A percentile compares a stretch with the other conserved stretches of the same genome.
These are phyloP conservation scores for Dorcus parallelipipedus DNA, from an alignment of 2,888 invertebrate species.

Conservation along the genomic window DNA sequence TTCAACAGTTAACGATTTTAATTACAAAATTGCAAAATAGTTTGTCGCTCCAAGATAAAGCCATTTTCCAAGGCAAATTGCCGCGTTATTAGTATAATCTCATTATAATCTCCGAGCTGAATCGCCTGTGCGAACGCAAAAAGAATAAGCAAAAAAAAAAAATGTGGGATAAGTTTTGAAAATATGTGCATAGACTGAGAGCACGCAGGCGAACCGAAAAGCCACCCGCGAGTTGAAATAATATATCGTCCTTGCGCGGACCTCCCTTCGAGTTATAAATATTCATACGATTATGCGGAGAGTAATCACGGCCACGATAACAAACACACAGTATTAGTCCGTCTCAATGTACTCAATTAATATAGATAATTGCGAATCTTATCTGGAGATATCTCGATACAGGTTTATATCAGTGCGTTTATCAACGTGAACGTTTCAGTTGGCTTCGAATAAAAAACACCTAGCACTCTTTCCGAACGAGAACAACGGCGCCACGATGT, in stretches of 20 bases:
- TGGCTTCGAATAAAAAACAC: neutral
- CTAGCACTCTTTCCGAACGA: conserved; percentile 12
- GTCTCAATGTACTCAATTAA: neutral
- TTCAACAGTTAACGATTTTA: no score
- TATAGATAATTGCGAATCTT: neutral
- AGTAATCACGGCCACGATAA: neutral
- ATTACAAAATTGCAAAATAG: no score
- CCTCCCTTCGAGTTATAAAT: conserved; percentile 27
- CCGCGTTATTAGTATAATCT: no score
- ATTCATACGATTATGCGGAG: conserved; percentile 19
- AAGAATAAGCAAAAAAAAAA: no score
- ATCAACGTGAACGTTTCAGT: neutral
- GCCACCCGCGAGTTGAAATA: conserved; percentile 13
- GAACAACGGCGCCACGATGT: conserved; percentile 17
- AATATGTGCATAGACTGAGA: no score
- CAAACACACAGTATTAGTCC: neutral
- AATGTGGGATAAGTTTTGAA: no score
- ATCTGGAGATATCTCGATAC: no score
- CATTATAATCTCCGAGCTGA: no score
- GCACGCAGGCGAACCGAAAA: neutral
- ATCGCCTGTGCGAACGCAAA: no score
- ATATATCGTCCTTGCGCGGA: conserved; percentile 13
- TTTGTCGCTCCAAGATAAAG: no score
- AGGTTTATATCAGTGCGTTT: no score
- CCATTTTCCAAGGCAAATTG: no score